A percentile compares a stretch with the other conserved stretches of the same genome.
These are phyloP conservation scores for Holacanthella duospinosa DNA, from an alignment of 2,888 invertebrate species.

Conservation along the genomic window DNA sequence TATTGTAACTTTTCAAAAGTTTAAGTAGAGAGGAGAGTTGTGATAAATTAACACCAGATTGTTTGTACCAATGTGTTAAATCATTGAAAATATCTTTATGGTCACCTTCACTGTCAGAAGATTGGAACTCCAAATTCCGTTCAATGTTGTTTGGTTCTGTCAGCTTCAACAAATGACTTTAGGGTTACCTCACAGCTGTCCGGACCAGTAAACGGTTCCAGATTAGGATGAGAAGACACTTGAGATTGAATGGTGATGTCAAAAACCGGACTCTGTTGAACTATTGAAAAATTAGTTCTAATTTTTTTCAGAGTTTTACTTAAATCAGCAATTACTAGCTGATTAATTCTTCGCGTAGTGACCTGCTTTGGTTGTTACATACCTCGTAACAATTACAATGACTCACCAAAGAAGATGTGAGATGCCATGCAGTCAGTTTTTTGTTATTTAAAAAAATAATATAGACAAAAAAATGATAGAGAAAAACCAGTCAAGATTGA, in stretches of 20 bases:
- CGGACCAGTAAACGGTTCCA: too few relatives aligned
- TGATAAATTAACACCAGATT: neutral
- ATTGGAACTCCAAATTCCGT: neutral
- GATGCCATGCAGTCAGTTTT: too few relatives aligned
- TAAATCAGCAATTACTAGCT: neutral
- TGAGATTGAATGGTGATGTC: too few relatives aligned
- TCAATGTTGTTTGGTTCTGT: neutral
- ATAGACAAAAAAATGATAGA: too few relatives aligned
- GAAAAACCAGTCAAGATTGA: too few relatives aligned
- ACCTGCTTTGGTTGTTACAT: neutral
- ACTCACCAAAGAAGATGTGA: too few relatives aligned
- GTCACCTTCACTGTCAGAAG: neutral
- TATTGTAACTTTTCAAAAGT: neutral
- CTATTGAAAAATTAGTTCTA: too few relatives aligned
- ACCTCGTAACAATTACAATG: neutral
- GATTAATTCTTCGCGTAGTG: neutral
- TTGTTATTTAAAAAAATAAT: too few relatives aligned
- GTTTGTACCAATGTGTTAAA: neutral
- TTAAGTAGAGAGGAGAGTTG: neutral
- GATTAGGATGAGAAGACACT: too few relatives aligned
- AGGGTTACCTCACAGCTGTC: too few relatives aligned
- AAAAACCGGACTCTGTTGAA: too few relatives aligned
- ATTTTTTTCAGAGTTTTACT: neutral
- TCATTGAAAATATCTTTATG: neutral
- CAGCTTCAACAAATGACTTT: too few relatives aligned